Base-by-base conservation (phyloP, 1,140 invertebrate genomes). In the Listronotus oregonensis region DNA sequence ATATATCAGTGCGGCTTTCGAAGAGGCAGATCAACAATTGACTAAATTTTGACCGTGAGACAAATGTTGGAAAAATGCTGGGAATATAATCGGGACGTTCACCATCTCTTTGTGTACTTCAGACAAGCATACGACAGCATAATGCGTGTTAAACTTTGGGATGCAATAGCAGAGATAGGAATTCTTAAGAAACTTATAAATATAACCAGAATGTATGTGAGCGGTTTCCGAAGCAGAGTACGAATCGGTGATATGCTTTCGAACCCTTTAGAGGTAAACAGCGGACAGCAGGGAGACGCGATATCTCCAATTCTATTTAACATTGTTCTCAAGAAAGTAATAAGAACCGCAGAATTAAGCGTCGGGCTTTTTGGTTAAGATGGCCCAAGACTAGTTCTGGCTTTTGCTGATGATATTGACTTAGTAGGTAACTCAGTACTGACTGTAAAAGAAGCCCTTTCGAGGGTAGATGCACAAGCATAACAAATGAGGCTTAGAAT, bases 361-460 rank as follows among this genome's bases (percentile, higher is more conserved):
- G 42, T 14, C 5, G 34, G n/a, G 0, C 2, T 62, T 12, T 18
- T 54, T 40, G 27, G 27, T 14, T 11, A 4, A 5, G 49, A 51
- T 39, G 47, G 59, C 40, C 46, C 49, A 62, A 34, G 32, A 32
- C 0, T 62, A 10, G 0, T 62, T 6, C 47, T 40, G 27, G 49
- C 59, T 39, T 62, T 62, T n/a, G 44, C 59, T 21, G 59, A 54
- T 5, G 46, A 52, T 31, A 62, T 62, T 42, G 46, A 54, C 32
- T 11, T 54, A 18, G 40, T 62, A 5, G 40, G 32, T 40, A 47
- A 62, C 34, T 32, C 55, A 6, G 42, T 43, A 18, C 17, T 17
- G 11, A 58, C 27, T 1, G 37, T 6, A 44, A 58, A 46, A 40
- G 5, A 43, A 11, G 11, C 44, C 9, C 9, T 14, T 12, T 46